Base-by-base conservation (phyloP, 1,140 invertebrate species). In the Cardiocondyla obscurior region DNA sequence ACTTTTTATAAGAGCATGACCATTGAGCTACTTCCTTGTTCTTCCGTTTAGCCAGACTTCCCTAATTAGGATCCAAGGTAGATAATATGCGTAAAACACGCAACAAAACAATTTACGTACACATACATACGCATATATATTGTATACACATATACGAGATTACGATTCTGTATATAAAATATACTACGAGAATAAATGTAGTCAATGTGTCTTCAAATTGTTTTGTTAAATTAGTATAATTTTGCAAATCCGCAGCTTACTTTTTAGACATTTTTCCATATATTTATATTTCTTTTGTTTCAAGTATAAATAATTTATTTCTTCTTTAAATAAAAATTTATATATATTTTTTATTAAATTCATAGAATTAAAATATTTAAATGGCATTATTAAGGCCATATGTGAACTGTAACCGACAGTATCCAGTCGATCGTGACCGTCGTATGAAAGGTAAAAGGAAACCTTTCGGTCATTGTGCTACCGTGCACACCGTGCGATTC, bases 1-100 rank as follows among this genome's bases (percentile, higher is more conserved):
- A 79, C 60, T 84, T 84, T 84, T 76, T 46, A 84, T 83, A 83
- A 83, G 69, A 73, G 46, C 42, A 73, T 73, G 39, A 84, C 25
- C 8, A 83, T 42, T 53, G 64, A 84, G 33, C 44, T 51, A 76
- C 36, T 83, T 67, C 58, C 58, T 65, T 49, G 33, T 85, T 83
- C 81, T 85, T 83, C 60, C 60, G 69, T 83, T 82, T 46, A 51
- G 49, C 46, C 58, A 46, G 33, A 55, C 25, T 19, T 69, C 22
- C 53, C 16, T 69, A 22, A 58, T 28, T 42, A 85, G 64, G 46
- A 70, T 76, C 83, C 39, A 25, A 74, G 85, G 60, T 73, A 46
- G 44, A 46, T 46, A 51, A 73, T 36, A 55, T 85, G 46, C 70
- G 70, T 51, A 19, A 73, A 28, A 67, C 53, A 74, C 16, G 39